Base-by-base conservation (phyloP, 1,140 invertebrate species). In the Habropoda laboriosa region DNA sequence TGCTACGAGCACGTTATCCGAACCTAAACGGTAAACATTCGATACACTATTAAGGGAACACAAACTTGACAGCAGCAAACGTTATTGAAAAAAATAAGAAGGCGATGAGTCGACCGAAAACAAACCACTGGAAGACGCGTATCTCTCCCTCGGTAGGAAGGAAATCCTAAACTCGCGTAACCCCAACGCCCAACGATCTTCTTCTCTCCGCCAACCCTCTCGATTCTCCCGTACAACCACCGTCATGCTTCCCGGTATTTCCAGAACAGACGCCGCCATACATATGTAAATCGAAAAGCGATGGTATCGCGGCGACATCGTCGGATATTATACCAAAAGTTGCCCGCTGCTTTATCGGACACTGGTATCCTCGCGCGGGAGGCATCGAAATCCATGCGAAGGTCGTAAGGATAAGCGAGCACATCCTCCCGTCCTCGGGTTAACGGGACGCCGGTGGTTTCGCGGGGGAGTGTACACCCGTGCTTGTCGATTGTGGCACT, bases 391-490 rank as follows among this genome's bases (percentile, higher is more conserved):
- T 68, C 64, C 64, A 68, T 35, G 64, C 64, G 64, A 68, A 68
- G 64, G 64, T 49, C 64, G 64, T 35, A 53, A 49, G 27, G 64
- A 67, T 67, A 49, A 35, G 30, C 60, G n/a, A 61, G 32, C 60
- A 13, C n/a, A n/a, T n/a, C n/a, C n/a, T n/a, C n/a, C 16, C 60
- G 60, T 64, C 70, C 72, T 30, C 47, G 51, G 68, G n/a, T 75
- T 81, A 86, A 84, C 82, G 84, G 82, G 51, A 84, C 58, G 61
- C 10, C n/a, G 3, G 32, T 45, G 40, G 60, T 30, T 51, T 79
- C 60, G 49, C 51, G 18, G 40, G 42, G 58, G 10, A 30, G 35
- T 7, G 21, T 12, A 7, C 4, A 5, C 21, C 4, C 45, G 51
- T 3, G n/a, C n/a, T 6, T 10, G 12, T 21, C 18, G 45, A 0